Evolutionary conservation across 2,888 invertebrate species (phyloP), one percentile per base, ranked within the genome.

Genomic region (Matsumyia berberina): DNA sequence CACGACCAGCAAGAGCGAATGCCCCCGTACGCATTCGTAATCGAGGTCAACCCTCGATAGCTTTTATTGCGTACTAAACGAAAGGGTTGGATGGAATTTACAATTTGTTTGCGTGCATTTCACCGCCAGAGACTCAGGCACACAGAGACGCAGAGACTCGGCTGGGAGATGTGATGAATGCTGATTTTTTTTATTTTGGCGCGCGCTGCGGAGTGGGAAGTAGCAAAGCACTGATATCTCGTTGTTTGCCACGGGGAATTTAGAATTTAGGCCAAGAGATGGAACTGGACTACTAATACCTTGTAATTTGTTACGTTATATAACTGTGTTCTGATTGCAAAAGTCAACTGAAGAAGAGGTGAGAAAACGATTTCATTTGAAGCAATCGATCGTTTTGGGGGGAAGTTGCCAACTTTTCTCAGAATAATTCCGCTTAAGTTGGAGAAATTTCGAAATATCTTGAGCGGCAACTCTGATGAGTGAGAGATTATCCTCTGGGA

Each of bases 41-140:
- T 83, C 82, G 82, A 83, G 82, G 82, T 83, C 78, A 83, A 83
- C 82, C 82, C 82, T 83, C 72, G 78, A 77, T 67, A 77, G 77
- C 72, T 77, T 77, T 82, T 82, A 82, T 72, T 77, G 77, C 82
- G 77, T 82, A 72, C 57, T 69, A 72, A 77, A 44, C 66, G 60
- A 79, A 82, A 82, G 82, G 82, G 82, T 82, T 82, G 72, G 82
- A 72, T 46, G 46, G 82, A 82, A 82, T 82, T 72, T 72, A 72
- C 55, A 82, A 76, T 82, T 72, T 58, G 72, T 60, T 82, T 72
- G 69, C 58, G 46, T 82, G 76, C 77, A 77, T 70, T 82, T 70
- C 39, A 72, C 67, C 31, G 64, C n/a, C 24, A 24, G 24, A 24
- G 24, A 24, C 24, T n/a, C n/a, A n/a, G n/a, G n/a, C n/a, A n/a